Conservation (phyloP, 2,888 invertebrate species). For the Branchipolynoe longqiensis region DNA sequence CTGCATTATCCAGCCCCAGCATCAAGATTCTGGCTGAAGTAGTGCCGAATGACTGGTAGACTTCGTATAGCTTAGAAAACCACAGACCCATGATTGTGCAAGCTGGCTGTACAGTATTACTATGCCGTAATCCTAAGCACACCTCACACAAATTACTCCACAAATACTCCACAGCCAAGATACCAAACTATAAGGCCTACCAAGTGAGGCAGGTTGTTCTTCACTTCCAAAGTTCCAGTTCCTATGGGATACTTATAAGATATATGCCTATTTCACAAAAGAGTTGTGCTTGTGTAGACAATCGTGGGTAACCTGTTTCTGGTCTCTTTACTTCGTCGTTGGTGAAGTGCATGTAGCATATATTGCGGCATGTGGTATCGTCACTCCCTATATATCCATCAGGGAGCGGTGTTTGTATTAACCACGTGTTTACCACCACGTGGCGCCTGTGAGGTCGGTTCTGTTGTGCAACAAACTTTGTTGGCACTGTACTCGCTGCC, state of each 20-base stretch:
- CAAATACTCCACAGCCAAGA: too few species aligned
- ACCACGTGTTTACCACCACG: background rate
- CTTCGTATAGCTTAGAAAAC: background rate
- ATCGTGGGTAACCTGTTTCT: background rate
- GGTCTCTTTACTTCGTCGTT: background rate
- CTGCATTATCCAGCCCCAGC: conserved; percentile 45
- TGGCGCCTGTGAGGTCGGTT: background rate
- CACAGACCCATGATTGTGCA: conserved; percentile 41
- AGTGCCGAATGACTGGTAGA: conserved; percentile 15
- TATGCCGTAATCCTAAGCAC: too few species aligned
- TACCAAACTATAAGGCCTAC: too few species aligned
- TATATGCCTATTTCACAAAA: background rate
- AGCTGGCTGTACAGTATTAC: too few species aligned
- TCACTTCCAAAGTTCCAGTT: background rate
- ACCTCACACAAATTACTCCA: too few species aligned
- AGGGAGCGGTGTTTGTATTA: background rate
- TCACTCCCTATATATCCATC: background rate
- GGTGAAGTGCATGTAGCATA: background rate
- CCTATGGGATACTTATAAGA: background rate
- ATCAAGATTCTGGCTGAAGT: background rate
- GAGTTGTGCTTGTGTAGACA: background rate
- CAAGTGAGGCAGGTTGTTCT: too few species aligned
- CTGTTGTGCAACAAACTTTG: background rate
- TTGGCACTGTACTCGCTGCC: background rate
- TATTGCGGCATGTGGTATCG: background rate